Evolutionary conservation across 2,888 invertebrate species (phyloP).

Genomic region (Hecatera dysodea): DNA sequence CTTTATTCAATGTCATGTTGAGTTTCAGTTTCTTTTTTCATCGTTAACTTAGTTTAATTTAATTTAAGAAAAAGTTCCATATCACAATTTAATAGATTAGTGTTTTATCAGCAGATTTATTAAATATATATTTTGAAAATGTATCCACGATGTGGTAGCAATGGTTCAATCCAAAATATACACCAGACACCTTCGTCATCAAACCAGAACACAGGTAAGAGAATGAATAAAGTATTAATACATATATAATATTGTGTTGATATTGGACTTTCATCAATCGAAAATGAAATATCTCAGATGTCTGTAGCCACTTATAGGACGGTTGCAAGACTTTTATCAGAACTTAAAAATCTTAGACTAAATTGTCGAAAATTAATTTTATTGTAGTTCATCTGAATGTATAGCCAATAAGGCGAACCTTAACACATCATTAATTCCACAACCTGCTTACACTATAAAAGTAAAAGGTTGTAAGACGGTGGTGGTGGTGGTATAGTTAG

Average conservation of each 20-base stretch:
- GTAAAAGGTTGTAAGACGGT: no score
- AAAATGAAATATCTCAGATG: background rate
- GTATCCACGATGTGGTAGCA: conserved; percentile 94
- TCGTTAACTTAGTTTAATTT: conserved; percentile 86
- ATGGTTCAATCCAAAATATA: conserved; percentile 94
- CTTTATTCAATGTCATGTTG: conserved; percentile 55
- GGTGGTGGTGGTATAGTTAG: background rate
- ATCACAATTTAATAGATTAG: conserved; percentile 25
- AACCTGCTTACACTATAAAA: background rate
- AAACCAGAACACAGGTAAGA: conserved; percentile 94
- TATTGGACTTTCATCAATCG: conserved; percentile 4
- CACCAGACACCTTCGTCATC: conserved; percentile 95
- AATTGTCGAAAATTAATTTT: background rate
- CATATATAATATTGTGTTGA: background rate
- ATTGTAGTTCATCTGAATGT: no score
- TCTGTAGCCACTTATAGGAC: background rate
- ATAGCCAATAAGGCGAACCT: no score
- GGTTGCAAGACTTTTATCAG: background rate
- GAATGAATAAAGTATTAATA: conserved; percentile 17
- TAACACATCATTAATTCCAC: background rate
- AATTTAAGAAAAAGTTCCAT: conserved; percentile 49
- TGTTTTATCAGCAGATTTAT: conserved; percentile 24
- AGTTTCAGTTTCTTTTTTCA: conserved; percentile 43
- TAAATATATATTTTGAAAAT: conserved; percentile 70
- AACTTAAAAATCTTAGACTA: background rate